Evolutionary conservation across 2,888 invertebrate species (phyloP).

Genomic region (Acronicta psi): DNA sequence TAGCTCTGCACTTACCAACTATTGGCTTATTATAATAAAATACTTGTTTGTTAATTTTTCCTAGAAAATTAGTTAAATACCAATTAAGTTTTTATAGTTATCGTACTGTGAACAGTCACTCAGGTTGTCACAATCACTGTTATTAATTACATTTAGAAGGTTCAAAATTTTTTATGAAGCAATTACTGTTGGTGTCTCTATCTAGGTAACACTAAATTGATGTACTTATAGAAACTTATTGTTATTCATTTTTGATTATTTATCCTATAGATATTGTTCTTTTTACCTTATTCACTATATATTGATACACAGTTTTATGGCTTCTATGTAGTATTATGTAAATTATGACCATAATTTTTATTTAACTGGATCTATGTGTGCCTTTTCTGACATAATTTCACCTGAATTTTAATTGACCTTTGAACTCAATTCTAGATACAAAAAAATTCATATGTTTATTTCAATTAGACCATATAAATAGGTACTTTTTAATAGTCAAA

Average conservation of each 20-base stretch:
- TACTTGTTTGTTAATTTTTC: slow-evolving; percentile 45
- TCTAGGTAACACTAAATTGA: not conserved
- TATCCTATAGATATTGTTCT: too few species aligned
- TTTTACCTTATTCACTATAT: not conserved
- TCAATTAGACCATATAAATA: too few species aligned
- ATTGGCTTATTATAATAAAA: slow-evolving; percentile 31
- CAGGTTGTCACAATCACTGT: slow-evolving; percentile 10
- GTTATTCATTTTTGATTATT: not conserved
- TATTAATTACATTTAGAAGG: slow-evolving; percentile 15
- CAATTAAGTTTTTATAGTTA: slow-evolving; percentile 32
- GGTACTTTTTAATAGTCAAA: too few species aligned
- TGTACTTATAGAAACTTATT: not conserved
- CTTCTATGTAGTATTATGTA: not conserved
- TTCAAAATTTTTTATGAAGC: not conserved
- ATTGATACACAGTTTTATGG: too few species aligned
- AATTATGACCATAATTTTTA: too few species aligned
- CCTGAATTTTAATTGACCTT: not conserved
- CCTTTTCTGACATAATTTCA: not conserved
- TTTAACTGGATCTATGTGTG: too few species aligned
- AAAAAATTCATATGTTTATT: too few species aligned
- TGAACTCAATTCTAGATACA: too few species aligned
- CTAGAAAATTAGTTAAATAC: slow-evolving; percentile 32
- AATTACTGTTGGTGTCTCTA: slow-evolving; percentile 1
- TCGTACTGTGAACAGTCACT: slow-evolving; percentile 19
- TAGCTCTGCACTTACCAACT: slow-evolving; percentile 2